Evolutionary conservation across 2,113 vertebrate genomes (phyloP).

Genomic region (Caretta caretta): DNA sequence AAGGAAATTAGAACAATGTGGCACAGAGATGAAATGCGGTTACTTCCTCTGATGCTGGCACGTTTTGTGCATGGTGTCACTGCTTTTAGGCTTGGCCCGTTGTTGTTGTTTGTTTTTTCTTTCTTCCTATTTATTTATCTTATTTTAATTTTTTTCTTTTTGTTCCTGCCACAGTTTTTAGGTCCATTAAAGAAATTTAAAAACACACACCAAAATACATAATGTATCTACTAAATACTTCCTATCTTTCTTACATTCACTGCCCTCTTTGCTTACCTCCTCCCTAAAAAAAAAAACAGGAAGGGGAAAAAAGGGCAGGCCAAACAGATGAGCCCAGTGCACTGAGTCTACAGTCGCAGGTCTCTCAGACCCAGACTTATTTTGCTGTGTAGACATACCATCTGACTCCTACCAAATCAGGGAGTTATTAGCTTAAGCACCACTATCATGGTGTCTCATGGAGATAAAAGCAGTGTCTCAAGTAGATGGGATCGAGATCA

Average conservation of each 20-base stretch:
- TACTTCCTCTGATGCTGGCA: constrained; percentile 12
- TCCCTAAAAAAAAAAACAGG: neutral
- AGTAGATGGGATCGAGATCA: neutral
- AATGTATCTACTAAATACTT: rapidly evolving
- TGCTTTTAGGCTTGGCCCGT: constrained; percentile 26
- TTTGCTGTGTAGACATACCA: no score
- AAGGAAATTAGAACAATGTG: constrained; percentile 50
- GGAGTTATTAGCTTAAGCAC: neutral
- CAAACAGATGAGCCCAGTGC: neutral
- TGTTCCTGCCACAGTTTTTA: neutral
- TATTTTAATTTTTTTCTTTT: neutral
- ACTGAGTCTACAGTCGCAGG: no score
- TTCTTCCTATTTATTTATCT: neutral
- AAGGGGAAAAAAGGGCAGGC: neutral
- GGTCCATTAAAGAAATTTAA: neutral
- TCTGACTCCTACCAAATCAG: neutral
- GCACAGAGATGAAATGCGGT: constrained; percentile 60
- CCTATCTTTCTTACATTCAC: rapidly evolving
- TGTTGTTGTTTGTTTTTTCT: constrained; percentile 34
- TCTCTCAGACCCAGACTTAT: no score
- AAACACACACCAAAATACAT: neutral
- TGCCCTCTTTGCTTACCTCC: neutral
- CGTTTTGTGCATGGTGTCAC: constrained; percentile 36
- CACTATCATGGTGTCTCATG: neutral
- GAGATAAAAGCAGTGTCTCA: neutral